A percentile compares a stretch with the other conserved stretches of the same genome.
Conservation (phyloP, 1,140 invertebrate genomes). For the Chionoecetes opilio region DNA sequence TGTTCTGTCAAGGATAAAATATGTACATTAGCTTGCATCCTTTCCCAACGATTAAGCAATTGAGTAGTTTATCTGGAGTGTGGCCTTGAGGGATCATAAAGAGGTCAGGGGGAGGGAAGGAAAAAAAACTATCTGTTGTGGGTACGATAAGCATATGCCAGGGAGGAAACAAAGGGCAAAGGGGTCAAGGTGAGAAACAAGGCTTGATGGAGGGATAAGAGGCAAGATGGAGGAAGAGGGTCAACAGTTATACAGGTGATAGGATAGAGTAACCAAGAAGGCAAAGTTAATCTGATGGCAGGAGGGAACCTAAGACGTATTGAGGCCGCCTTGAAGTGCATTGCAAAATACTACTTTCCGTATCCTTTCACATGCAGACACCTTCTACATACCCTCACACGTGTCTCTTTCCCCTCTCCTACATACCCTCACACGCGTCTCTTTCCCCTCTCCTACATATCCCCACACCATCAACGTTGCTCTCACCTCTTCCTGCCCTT, state of each 20-base stretch:
- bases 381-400: background rate
- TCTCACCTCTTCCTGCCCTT: no score
- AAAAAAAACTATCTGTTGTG: background rate
- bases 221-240: background rate
- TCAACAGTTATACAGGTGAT: background rate
- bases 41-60: background rate
- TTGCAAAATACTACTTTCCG: background rate
- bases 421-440: background rate
- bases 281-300: background rate
- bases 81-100: no score
- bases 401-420: background rate
- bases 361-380: background rate
- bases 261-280: slow-evolving; percentile 19
- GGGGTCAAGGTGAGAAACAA: background rate
- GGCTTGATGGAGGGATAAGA: background rate
- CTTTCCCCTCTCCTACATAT: no score
- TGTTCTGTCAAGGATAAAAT: background rate
- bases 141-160: background rate
- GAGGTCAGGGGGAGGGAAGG: no score
- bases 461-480: no score
- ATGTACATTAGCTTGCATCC: background rate
- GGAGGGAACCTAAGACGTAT: no score
- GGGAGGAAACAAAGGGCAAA: background rate
- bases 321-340: background rate
- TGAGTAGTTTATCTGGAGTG: no score